Conservation (phyloP, 2,797 vertebrate species). For the Hyperoplus lanceolatus region DNA sequence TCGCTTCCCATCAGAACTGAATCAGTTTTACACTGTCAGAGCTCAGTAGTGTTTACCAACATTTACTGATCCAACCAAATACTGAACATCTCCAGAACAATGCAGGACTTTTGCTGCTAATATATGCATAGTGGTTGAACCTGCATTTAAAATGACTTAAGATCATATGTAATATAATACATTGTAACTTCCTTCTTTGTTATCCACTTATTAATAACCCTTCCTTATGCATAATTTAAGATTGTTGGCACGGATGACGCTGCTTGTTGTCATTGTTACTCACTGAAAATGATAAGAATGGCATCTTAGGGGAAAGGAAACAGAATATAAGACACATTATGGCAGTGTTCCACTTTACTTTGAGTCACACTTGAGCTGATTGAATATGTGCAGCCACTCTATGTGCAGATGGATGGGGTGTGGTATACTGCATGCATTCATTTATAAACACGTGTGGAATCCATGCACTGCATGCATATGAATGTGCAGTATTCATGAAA, state of each 20-base stretch:
- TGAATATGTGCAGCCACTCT: not conserved
- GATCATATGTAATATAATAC: not conserved
- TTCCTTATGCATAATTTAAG: not conserved
- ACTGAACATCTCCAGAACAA: slow-evolving; percentile 1
- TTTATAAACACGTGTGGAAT: not conserved
- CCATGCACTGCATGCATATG: not conserved
- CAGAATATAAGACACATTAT: not conserved
- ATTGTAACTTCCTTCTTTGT: not conserved
- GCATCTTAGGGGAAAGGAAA: not conserved
- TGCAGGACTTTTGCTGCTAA: not conserved
- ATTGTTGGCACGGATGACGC: not conserved
- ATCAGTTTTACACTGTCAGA: not conserved
- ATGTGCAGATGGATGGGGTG: not conserved
- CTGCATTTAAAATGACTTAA: not conserved
- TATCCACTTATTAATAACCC: not conserved
- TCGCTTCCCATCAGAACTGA: not conserved
- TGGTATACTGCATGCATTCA: not conserved
- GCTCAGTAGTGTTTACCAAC: not conserved
- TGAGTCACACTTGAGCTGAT: slow-evolving; percentile 1
- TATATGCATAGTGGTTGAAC: not conserved
- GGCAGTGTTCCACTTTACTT: not conserved
- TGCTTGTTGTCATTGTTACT: not conserved
- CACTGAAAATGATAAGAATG: not conserved
- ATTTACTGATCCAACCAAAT: not conserved
- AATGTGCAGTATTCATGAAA: not conserved